Evolutionary conservation across 2,888 invertebrate genomes (phyloP).

Genomic region (Ectemnius lituratus): DNA sequence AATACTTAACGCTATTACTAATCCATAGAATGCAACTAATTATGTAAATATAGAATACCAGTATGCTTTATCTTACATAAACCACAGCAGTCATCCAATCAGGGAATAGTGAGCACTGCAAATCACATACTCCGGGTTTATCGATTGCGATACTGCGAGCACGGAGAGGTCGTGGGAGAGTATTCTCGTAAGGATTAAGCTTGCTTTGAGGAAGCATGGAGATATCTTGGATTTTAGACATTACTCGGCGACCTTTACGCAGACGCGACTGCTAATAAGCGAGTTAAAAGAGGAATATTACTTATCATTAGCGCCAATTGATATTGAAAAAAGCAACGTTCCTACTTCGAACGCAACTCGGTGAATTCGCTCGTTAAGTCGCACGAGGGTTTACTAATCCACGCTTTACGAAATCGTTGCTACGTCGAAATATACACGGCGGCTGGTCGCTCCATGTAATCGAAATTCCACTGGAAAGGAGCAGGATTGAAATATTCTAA

Average conservation of each 20-base stretch:
- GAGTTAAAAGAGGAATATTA: conserved; percentile 16
- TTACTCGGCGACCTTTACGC: too few species aligned
- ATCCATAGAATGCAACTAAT: too few species aligned
- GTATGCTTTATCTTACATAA: too few species aligned
- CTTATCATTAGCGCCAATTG: conserved; percentile 11
- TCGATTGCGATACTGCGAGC: too few species aligned
- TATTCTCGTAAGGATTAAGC: neutral
- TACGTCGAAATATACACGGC: conserved; percentile 18
- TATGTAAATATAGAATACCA: too few species aligned
- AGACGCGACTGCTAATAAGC: too few species aligned
- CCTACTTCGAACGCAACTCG: neutral
- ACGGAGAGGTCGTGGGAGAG: too few species aligned
- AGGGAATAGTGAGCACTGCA: too few species aligned
- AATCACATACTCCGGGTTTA: too few species aligned
- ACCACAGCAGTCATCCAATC: too few species aligned
- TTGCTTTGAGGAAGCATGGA: neutral
- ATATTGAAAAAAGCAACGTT: conserved; percentile 12
- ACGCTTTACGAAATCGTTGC: conserved; percentile 23
- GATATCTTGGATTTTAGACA: neutral
- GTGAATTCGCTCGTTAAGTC: conserved; percentile 13
- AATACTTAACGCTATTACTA: too few species aligned
- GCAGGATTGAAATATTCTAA: conserved; percentile 39
- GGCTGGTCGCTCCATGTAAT: conserved; percentile 16
- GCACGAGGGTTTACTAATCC: conserved; percentile 1
- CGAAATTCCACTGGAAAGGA: conserved; percentile 30